A percentile compares a stretch with the other conserved stretches of the same genome.
These are phyloP conservation scores for Xyrichtys novacula DNA, from an alignment of 2,797 vertebrate genomes.

Conservation along the genomic window DNA sequence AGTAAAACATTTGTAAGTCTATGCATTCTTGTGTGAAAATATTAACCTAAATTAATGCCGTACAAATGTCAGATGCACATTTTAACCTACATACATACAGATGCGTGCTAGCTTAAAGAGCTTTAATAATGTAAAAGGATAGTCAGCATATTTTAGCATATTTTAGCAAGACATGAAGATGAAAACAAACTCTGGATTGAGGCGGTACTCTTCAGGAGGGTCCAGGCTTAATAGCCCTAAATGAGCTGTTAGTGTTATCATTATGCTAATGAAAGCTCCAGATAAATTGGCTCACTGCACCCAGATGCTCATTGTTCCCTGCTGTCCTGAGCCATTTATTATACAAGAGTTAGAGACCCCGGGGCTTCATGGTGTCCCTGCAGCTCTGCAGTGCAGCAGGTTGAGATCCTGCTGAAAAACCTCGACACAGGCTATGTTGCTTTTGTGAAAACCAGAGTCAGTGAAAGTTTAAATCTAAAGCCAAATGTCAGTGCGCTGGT, in stretches of 20 bases:
- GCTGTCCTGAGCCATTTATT: constrained; percentile 25
- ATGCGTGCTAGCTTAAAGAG: constrained; percentile 1
- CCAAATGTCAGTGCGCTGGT: too few species aligned
- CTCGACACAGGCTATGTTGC: neutral
- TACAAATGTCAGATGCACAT: constrained; percentile 4
- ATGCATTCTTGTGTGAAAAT: neutral
- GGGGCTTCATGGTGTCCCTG: neutral
- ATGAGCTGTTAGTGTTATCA: constrained; percentile 53
- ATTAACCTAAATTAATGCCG: constrained; percentile 7
- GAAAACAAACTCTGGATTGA: neutral
- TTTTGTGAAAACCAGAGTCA: neutral
- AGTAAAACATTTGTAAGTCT: neutral
- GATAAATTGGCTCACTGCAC: constrained; percentile 33
- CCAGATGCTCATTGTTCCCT: constrained; percentile 36
- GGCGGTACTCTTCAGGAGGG: constrained; percentile 23
- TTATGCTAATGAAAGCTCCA: constrained; percentile 58
- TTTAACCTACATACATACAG: constrained; percentile 8
- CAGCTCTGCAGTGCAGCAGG: constrained; percentile 19
- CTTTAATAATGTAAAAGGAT: neutral
- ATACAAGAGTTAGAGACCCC: constrained; percentile 1
- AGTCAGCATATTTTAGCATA: constrained; percentile 34
- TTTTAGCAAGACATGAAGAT: constrained; percentile 16
- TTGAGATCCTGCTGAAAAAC: neutral
- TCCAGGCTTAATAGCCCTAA: constrained; percentile 34
- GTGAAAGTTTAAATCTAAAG: too few species aligned